These are phyloP conservation scores for Gnathonemus longibarbis DNA, from an alignment of 2,113 vertebrate genomes.

Conservation along the genomic window DNA sequence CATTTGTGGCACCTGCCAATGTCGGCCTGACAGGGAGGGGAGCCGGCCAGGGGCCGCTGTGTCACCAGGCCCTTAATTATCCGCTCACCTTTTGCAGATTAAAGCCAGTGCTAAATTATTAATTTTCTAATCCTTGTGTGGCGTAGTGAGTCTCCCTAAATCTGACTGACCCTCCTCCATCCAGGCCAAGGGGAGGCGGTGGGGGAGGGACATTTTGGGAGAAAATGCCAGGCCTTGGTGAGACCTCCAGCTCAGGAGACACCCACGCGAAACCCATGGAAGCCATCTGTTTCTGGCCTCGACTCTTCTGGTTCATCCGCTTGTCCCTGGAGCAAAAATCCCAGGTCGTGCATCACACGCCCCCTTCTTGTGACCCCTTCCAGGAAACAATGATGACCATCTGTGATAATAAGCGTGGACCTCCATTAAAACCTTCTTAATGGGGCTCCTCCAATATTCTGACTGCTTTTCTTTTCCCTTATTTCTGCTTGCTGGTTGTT, in stretches of 20 bases:
- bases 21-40: conserved; percentile 11
- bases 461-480: background rate
- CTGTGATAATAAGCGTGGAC: background rate
- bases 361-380: background rate
- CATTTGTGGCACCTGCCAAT: conserved; percentile 21
- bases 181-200: background rate
- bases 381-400: background rate
- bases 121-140: conserved; percentile 16
- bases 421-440: background rate
- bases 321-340: background rate
- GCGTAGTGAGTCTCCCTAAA: background rate
- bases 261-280: background rate
- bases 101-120: conserved; percentile 27
- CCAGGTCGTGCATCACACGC: background rate
- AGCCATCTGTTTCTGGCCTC: background rate
- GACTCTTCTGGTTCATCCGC: background rate
- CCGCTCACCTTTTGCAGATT: conserved; percentile 16
- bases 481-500: background rate
- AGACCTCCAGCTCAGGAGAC: background rate
- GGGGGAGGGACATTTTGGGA: background rate
- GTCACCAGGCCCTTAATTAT: conserved; percentile 37
- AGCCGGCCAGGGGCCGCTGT: background rate
- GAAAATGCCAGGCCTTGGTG: background rate
- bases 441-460: background rate
- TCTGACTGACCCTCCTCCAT: background rate